Conservation (phyloP, 2,113 vertebrate genomes). For the Pomatorhinus ruficollis region DNA sequence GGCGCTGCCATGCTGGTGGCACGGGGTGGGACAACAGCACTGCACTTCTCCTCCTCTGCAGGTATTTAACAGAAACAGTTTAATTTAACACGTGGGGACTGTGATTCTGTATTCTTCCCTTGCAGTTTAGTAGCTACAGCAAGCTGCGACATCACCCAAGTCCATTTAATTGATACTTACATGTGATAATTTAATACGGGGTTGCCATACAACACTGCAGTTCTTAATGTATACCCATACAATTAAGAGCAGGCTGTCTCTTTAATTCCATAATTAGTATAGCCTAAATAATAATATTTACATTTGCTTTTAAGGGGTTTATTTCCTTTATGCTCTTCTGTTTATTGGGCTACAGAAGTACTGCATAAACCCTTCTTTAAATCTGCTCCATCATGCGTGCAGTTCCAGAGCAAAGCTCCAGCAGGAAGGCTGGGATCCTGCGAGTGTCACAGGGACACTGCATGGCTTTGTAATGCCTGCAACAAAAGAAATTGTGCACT, state of each 20-base stretch:
- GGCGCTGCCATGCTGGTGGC: background rate
- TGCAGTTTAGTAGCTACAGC: background rate
- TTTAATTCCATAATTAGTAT: background rate
- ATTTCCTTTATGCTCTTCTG: background rate
- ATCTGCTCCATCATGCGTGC: background rate
- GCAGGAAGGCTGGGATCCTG: background rate
- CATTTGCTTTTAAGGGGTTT: background rate
- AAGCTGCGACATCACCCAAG: background rate
- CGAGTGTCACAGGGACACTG: rapidly evolving
- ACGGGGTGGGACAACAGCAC: background rate
- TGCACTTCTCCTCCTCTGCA: background rate
- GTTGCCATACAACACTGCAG: background rate
- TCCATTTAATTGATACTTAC: background rate
- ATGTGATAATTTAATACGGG: background rate
- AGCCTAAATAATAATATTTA: background rate
- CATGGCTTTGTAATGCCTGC: rapidly evolving
- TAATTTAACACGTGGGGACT: rapidly evolving
- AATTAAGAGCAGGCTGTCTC: background rate
- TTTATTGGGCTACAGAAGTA: background rate
- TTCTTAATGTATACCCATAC: background rate
- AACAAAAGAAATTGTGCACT: background rate
- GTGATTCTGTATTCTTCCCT: background rate
- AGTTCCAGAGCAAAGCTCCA: background rate
- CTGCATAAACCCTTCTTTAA: background rate
- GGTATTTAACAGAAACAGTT: background rate